Percentiles rank a stretch among this genome's conserved stretches.
phyloP scores from a whole-genome alignment of 2,888 invertebrate genomes.

The Fragum whitleyi region DNA sequence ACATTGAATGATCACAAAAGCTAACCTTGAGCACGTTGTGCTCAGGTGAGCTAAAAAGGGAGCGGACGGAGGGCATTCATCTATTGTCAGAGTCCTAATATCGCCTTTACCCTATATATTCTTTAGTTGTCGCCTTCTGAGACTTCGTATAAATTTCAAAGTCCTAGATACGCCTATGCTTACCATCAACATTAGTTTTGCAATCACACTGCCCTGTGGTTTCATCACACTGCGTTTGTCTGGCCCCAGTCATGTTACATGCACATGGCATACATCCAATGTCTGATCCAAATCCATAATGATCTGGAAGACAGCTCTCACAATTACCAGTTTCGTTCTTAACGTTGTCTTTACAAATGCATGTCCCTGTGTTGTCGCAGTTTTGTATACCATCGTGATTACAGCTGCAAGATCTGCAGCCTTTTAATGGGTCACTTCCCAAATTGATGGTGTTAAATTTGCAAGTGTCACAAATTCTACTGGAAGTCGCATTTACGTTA shows the following conservation, averaged over 20 bases:
- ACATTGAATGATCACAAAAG: no score
- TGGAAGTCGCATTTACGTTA: constrained; percentile 20
- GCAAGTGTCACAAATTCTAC: constrained; percentile 38
- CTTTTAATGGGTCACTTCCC: neutral
- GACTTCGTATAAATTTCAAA: no score
- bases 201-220: constrained; percentile 45
- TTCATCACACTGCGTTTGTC: constrained; percentile 25
- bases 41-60: no score
- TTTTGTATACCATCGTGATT: constrained; percentile 33
- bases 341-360: constrained; percentile 47
- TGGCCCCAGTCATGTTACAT: constrained; percentile 27
- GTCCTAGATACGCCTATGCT: no score
- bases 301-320: constrained; percentile 22
- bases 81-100: no score
- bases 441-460: constrained; percentile 42
- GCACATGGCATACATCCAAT: constrained; percentile 45
- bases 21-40: no score
- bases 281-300: constrained; percentile 26
- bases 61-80: no score
- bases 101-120: no score
- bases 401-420: constrained; percentile 45
- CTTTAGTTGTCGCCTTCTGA: no score
- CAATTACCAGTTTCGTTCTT: constrained; percentile 30
- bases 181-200: constrained; percentile 47
- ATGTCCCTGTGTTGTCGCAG: constrained; percentile 32